Evolutionary conservation across 2,888 invertebrate genomes (phyloP), one percentile per base, ranked within the genome.

Genomic region (Lumbricus terrestris): DNA sequence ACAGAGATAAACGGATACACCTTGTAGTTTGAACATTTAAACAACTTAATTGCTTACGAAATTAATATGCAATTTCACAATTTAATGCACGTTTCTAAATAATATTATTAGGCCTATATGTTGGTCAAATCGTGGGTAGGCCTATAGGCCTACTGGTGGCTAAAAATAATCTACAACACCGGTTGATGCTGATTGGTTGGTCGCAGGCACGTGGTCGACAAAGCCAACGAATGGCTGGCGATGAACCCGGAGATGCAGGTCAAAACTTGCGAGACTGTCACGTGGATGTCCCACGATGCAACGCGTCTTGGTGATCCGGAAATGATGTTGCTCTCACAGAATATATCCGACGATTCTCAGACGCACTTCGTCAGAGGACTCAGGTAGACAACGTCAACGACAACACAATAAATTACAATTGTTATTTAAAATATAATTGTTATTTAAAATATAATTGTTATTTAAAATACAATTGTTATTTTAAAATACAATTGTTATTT

Each of bases 201-300:
- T 69, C n/a, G n/a, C 69, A 69, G 69, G 69, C 69, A 69, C 69
- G 69, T 69, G 69, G 69, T 69, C 2, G 69, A 69, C 69, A 69
- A 69, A 69, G 69, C 69, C 69, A 69, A 69, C n/a, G 69, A 69
- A n/a, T 69, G 69, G 69, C 69, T 69, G 69, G 8, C 69, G 13
- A 69, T n/a, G 69, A 69, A 69, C n/a, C 69, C n/a, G 69, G 69
- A 69, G n/a, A 69, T 69, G 69, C 69, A n/a, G 69, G n/a, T 69
- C 69, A 69, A 69, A n/a, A 69, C 69, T n/a, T 69, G 69, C n/a
- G 69, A 69, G 69, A 69, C 69, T 29, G n/a, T 69, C n/a, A 69
- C 69, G 69, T 69, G 69, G 69, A 69, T 69, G 69, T 69, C 69
- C 69, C 69, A 69, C 69, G 69, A 69, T 69, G n/a, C 69, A 69